phyloP scores from a whole-genome alignment of 2,888 invertebrate genomes.

The Cephalotes varians region DNA sequence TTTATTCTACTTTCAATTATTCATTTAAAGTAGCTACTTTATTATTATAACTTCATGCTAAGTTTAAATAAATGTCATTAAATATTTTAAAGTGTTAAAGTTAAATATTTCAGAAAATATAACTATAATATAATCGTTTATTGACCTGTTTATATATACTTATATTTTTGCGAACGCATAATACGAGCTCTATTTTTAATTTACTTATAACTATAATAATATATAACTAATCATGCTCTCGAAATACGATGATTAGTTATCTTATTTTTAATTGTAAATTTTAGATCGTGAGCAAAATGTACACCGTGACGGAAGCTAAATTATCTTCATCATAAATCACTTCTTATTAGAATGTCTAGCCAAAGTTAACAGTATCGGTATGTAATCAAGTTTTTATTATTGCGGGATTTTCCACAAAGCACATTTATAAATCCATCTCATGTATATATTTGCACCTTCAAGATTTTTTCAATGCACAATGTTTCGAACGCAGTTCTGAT shows the following conservation, averaged over 20 bases:
- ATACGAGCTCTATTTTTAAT: too few species aligned
- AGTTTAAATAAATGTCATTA: neutral
- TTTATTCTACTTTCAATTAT: neutral
- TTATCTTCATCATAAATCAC: neutral
- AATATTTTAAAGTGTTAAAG: neutral
- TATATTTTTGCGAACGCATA: too few species aligned
- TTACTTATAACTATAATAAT: slow-evolving; percentile 6
- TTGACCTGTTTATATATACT: too few species aligned
- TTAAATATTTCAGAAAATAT: neutral
- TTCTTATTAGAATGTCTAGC: neutral
- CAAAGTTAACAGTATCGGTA: slow-evolving; percentile 2
- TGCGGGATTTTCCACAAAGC: slow-evolving; percentile 16
- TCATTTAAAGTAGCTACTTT: neutral
- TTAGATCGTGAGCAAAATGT: neutral
- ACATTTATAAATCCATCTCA: slow-evolving; percentile 6
- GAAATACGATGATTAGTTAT: neutral
- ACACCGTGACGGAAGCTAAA: neutral
- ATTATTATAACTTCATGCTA: neutral
- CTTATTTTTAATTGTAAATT: neutral
- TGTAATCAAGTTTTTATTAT: slow-evolving; percentile 1
- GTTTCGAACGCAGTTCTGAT: slow-evolving; percentile 39
- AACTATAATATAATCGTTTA: too few species aligned
- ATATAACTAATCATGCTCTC: neutral
- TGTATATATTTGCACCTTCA: neutral
- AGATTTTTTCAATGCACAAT: neutral